Base-by-base conservation (phyloP, 2,113 vertebrate species). In the Petaurus breviceps region DNA sequence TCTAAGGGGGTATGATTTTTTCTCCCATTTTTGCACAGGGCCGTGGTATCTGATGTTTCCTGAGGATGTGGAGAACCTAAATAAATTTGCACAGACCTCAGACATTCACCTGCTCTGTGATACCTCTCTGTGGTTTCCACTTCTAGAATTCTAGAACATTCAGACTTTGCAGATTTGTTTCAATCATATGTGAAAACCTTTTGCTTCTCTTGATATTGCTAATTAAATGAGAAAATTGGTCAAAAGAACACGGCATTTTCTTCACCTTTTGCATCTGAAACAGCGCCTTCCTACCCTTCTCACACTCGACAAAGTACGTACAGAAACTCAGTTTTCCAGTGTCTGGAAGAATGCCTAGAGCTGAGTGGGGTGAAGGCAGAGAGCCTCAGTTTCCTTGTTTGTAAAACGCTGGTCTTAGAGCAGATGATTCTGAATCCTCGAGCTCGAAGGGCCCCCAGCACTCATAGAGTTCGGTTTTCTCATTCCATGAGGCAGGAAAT, bases 61-160 rank as follows among this genome's bases (percentile, higher is more conserved):
- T 96, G 97, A 95, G 95, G 95, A 97, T 97, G 96, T 92, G 94
- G 92, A 92, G 89, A 96, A 92, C 37, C 31, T 94, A 95, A 94
- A 50, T 43, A 47, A 92, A 26, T 91, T 89, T 84, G 68, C 89
- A 16, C 46, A 49, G 43, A 49, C 46, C 89, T 90, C 49, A 26
- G 9, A 91, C 22, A 84, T 28, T 49, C 10, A 77, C 61, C 96
- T 94, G 91, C 90, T 26, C 47, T 95, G 90, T 95, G 68, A 54
- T 51, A 31, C 77, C 55, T 93, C 50, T 43, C 3, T 95, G 50
- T 19, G 91, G 91, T 96, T 96, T 94, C 55, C 51, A 28, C 92
- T 94, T 61, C 93, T 49, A 95, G 57, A 94, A 91, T 57, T 52
- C 93, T 92, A 91, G 37, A 52, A 89, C 77, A 23, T 14, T 52